A percentile compares a stretch with the other conserved stretches of the same genome.
Conservation (phyloP, 2,888 invertebrate species). For the Disparrhopalites patrizii region DNA sequence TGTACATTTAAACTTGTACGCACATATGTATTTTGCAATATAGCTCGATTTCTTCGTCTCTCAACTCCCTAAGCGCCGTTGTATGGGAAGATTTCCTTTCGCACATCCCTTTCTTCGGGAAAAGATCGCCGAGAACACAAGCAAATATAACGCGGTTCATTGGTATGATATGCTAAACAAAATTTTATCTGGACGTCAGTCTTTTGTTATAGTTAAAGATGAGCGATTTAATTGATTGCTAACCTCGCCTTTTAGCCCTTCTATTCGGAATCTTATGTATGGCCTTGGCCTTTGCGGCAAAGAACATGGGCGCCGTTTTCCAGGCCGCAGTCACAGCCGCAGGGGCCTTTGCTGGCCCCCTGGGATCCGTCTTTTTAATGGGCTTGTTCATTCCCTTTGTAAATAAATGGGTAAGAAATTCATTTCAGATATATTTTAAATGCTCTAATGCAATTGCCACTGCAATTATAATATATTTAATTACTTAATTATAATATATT, state of each 20-base stretch:
- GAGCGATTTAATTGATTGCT: no score
- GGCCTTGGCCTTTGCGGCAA: conserved; percentile 35
- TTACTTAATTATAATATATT: no score
- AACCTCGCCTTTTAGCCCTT: no score
- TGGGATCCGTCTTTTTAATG: conserved; percentile 41
- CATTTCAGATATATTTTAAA: no score
- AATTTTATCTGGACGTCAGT: no score
- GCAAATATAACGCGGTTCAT: conserved; percentile 30
- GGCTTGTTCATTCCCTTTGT: conserved; percentile 45
- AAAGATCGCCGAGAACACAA: conserved; percentile 7
- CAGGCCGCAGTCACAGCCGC: conserved; percentile 31
- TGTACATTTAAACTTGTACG: not conserved
- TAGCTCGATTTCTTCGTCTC: conserved; percentile 31
- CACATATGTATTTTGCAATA: not conserved
- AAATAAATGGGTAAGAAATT: conserved; percentile 40
- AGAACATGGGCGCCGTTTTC: conserved; percentile 36
- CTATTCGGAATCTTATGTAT: conserved; percentile 21
- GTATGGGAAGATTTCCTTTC: conserved; percentile 39
- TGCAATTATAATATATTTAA: no score
- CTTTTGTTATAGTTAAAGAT: no score
- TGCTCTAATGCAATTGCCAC: no score
- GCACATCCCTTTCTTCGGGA: conserved; percentile 14
- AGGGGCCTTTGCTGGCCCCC: conserved; percentile 41
- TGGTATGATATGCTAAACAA: no score
- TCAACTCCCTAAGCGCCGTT: conserved; percentile 39